Conservation (phyloP, 37 sponge, comb jelly and placozoan genomes). For the Agelas oroides region DNA sequence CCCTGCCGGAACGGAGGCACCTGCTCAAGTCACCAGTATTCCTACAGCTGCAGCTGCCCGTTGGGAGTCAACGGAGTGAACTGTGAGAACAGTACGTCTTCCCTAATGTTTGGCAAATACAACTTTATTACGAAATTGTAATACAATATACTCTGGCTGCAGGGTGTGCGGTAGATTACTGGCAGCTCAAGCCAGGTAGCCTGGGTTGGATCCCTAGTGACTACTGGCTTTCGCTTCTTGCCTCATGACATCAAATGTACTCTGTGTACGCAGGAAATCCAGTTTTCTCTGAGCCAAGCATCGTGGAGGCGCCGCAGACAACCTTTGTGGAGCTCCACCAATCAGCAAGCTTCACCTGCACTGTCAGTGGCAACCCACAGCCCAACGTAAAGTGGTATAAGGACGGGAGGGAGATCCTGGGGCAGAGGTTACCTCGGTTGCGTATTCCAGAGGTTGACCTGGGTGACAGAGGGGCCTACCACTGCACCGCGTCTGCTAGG, state of each 20-base stretch:
- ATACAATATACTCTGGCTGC: too few species aligned
- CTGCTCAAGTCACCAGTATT: slow-evolving; percentile 12
- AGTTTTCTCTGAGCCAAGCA: not conserved
- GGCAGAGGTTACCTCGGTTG: not conserved
- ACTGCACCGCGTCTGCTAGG: slow-evolving; percentile 19
- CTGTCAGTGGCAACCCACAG: slow-evolving; percentile 32
- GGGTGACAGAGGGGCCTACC: slow-evolving; percentile 39
- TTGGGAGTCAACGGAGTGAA: slow-evolving; percentile 12
- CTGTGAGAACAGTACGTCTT: slow-evolving; percentile 40
- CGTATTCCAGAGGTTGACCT: slow-evolving; percentile 27
- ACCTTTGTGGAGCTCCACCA: not conserved
- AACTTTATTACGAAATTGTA: too few species aligned
- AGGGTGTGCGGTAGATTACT: too few species aligned
- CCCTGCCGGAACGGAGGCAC: slow-evolving; percentile 49
- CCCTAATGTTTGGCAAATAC: too few species aligned
- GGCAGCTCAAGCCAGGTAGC: too few species aligned
- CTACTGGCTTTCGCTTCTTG: too few species aligned
- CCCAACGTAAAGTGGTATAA: slow-evolving; percentile 61
- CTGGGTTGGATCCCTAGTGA: too few species aligned
- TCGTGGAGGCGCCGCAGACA: not conserved
- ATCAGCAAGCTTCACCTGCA: slow-evolving; percentile 29
- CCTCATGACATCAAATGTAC: too few species aligned
- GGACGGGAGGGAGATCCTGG: slow-evolving; percentile 19
- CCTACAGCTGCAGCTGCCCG: slow-evolving; percentile 19
- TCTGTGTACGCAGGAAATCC: too few species aligned